Evolutionary conservation across 1,140 invertebrate species (phyloP), one percentile per base, ranked within the genome.

Genomic region (Cryptotermes secundus): DNA sequence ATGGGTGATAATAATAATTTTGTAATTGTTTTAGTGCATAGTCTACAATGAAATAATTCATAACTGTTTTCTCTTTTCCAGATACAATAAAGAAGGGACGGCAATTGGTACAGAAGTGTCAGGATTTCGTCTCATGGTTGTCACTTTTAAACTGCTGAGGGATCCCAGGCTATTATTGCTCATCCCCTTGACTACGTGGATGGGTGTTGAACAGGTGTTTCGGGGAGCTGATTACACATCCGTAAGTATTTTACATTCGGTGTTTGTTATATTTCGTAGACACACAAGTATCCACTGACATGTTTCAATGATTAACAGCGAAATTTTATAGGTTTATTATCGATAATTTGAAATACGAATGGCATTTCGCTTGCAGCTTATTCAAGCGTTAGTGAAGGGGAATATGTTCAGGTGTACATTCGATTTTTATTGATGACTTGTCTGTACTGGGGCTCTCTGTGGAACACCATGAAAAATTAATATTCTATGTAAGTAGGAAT

Each of bases 181-280:
- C 86, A 92, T 98, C 82, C 97, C 97, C 0, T 93, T 99, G 26
- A 98, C 96, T 3, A 94, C 97, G 84, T 99, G 97, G 89, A 97
- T 97, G 87, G 97, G 97, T 1, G 93, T 97, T 45, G 97, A 98
- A 88, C 97, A 99, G 89, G 96, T 96, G 0, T 98, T 98, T 89
- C 92, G 98, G 86, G 94, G 95, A 14, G 96, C 96, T 12, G 96
- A 98, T 88, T 99, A 94, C 86, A 98, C 96, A 19, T 94, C 95
- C 86, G 97, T 97, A 90, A 91, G 92, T 91, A 86, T 49, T 49
- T 19, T 49, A 49, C 10, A 19, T 42, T 14, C 38, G 9, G 45
- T 16, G 45, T 19, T 1, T 19, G 3, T 49, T 49, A 19, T 14
- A 49, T 16, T 49, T 14, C 22, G 16, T 49, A 19, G 45, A 49